phyloP scores from a whole-genome alignment of 2,797 vertebrate genomes.

The Tenualosa ilisha region DNA sequence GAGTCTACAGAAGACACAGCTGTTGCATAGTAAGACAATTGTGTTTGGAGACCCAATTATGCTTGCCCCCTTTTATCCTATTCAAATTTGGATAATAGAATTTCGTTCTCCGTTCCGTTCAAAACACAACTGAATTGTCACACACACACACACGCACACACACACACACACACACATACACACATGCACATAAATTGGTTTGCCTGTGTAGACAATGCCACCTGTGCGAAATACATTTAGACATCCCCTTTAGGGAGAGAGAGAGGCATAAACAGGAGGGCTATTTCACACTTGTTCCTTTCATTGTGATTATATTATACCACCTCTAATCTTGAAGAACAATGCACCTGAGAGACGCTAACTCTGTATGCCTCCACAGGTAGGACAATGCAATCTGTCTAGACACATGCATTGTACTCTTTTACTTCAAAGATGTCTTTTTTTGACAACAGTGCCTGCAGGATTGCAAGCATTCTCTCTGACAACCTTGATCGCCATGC shows the following conservation, averaged over 20 bases:
- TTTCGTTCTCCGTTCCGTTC: neutral
- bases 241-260: neutral
- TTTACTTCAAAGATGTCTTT: neutral
- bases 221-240: neutral
- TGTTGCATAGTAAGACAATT: constrained; percentile 32
- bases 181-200: neutral
- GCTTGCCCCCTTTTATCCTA: constrained; percentile 3
- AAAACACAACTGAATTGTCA: neutral
- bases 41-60: constrained; percentile 16
- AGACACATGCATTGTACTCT: neutral
- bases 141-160: neutral
- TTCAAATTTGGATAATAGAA: constrained; percentile 11
- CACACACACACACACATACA: neutral
- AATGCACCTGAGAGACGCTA: neutral
- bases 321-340: neutral
- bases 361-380: neutral
- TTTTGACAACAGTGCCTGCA: neutral
- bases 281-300: neutral
- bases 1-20: constrained; percentile 10
- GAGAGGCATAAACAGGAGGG: neutral
- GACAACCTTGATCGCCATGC: neutral
- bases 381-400: neutral
- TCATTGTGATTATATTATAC: neutral
- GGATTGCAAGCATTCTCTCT: neutral
- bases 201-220: neutral